These are phyloP conservation scores for Teleogryllus occipitalis DNA, from an alignment of 1,140 invertebrate genomes.

Conservation along the genomic window DNA sequence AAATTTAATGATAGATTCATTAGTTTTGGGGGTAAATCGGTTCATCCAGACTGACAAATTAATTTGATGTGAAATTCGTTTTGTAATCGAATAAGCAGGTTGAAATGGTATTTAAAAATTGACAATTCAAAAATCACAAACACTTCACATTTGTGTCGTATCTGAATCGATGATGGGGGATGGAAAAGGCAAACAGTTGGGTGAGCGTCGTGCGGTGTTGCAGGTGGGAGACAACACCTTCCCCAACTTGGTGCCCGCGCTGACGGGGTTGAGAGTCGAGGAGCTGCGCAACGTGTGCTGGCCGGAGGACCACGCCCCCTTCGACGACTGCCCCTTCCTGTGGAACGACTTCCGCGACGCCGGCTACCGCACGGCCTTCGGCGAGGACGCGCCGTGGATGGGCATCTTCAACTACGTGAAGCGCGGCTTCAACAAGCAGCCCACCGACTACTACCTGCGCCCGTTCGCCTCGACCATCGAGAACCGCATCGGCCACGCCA, in stretches of 20 bases:
- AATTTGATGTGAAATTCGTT: too few species aligned
- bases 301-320: conserved; percentile 37
- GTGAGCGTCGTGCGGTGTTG: too few species aligned
- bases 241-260: conserved; percentile 65
- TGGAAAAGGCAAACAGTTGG: too few species aligned
- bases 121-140: too few species aligned
- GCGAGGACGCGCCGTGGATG: conserved; percentile 47
- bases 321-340: conserved; percentile 49
- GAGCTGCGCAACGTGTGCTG: conserved; percentile 55
- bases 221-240: conserved; percentile 65
- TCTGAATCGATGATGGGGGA: too few species aligned
- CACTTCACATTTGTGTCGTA: too few species aligned
- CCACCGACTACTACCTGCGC: conserved; percentile 50
- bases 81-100: too few species aligned
- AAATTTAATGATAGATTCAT: too few species aligned
- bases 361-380: conserved; percentile 46
- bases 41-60: too few species aligned
- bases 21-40: too few species aligned
- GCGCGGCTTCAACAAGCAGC: conserved; percentile 43
- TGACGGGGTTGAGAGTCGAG: conserved; percentile 53
- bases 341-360: conserved; percentile 45
- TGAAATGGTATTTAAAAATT: too few species aligned
- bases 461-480: conserved; percentile 40
- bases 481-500: conserved; percentile 39
- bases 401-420: conserved; percentile 49